These are phyloP conservation scores for Corynorhinus townsendii DNA, from an alignment of 2,113 vertebrate species.

Conservation along the genomic window DNA sequence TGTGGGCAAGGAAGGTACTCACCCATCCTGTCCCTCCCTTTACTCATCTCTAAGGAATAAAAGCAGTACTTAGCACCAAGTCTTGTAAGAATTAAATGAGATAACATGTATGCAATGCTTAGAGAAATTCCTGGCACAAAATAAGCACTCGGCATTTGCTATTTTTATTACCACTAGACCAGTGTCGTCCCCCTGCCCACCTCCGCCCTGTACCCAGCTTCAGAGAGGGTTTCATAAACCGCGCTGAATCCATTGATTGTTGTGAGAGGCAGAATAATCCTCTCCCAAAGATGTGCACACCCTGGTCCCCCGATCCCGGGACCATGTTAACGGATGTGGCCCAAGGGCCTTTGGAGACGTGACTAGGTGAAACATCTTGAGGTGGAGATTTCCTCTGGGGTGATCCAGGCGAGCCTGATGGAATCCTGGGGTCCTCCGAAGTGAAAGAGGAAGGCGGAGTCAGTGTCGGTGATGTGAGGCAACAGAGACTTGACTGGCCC, in stretches of 20 bases:
- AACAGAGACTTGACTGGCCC: not conserved
- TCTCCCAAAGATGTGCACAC: not conserved
- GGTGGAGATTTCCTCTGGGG: not conserved
- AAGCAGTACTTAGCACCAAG: not conserved
- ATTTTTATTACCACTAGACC: not conserved
- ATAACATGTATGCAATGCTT: not conserved
- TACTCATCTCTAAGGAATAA: not conserved
- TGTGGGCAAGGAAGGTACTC: not conserved
- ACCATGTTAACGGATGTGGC: not conserved
- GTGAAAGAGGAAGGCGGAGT: not conserved
- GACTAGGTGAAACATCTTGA: not conserved
- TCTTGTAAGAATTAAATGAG: not conserved
- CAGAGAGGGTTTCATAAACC: not conserved
- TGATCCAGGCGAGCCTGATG: not conserved
- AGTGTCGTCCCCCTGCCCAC: not conserved
- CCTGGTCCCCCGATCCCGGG: not conserved
- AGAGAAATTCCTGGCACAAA: not conserved
- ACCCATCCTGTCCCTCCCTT: not conserved
- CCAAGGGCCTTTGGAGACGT: not conserved
- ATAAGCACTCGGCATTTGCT: not conserved
- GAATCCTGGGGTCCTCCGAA: not conserved
- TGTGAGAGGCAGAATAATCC: not conserved
- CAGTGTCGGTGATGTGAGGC: not conserved
- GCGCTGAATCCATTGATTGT: not conserved
- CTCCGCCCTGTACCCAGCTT: not conserved